Evolutionary conservation across 2,888 invertebrate genomes (phyloP).

Genomic region (Adineta ricciae): DNA sequence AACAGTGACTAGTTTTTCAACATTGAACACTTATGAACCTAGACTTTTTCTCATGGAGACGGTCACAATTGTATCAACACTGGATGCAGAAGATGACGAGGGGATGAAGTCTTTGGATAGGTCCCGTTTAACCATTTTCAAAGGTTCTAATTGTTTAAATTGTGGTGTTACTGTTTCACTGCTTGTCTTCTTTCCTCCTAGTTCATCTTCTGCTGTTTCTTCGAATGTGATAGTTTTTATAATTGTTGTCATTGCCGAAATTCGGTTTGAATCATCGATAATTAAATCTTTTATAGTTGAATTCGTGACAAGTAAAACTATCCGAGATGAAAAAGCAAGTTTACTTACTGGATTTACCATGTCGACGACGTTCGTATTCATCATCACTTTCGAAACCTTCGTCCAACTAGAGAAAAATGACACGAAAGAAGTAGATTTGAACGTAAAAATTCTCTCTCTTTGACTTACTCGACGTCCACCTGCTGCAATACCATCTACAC

Average conservation of each 20-base stretch:
- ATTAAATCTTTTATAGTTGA: not conserved
- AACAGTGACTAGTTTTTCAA: not conserved
- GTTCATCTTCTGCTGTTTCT: not conserved
- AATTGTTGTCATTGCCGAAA: not conserved
- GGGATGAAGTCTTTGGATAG: not conserved
- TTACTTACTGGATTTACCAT: not conserved
- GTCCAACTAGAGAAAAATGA: not conserved
- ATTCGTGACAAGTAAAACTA: too few relatives aligned
- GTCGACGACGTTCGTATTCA: not conserved
- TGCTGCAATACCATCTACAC: not conserved
- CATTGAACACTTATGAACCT: not conserved
- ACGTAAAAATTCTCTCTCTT: not conserved
- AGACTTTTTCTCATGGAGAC: not conserved
- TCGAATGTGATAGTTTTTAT: not conserved
- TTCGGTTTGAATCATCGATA: not conserved
- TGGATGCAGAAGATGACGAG: conserved; percentile 2
- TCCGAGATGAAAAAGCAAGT: not conserved
- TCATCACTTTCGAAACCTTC: conserved; percentile 22
- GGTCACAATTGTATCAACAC: not conserved
- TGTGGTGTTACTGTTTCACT: not conserved
- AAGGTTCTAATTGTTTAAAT: conserved; percentile 17
- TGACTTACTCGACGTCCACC: not conserved
- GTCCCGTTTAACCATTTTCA: not conserved
- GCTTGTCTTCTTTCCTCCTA: not conserved
- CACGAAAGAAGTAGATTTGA: not conserved